Base-by-base conservation (phyloP, 2,113 vertebrate species). In the Melanotaenia duboulayi region DNA sequence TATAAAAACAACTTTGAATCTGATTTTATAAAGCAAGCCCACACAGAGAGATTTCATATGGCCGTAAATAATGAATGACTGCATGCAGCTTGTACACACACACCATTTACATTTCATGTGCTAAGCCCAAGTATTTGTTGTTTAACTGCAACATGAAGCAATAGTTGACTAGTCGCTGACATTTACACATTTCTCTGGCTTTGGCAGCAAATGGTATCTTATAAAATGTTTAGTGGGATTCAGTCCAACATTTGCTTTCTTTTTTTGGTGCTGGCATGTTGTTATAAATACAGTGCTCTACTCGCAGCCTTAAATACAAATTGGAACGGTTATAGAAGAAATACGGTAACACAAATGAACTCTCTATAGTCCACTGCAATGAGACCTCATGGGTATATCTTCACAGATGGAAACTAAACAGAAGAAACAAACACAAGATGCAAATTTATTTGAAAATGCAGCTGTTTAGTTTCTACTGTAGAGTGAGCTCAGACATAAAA, bases 401-500 rank as follows among this genome's bases (percentile, higher is more conserved):
- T 67, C 56, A 58, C 84, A 78, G 77, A 78, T 51, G 58, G 49
- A 56, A 67, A 72, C 24, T 67, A 50, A 76, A 74, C 50, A 44
- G 25, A 40, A 60, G 44, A 48, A 17, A 46, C 44, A 48, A 48
- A 48, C 16, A 48, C 17, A 48, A 48, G 17, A 48, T 48, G 44
- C 44, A n/a, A 17, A 46, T 17, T 46, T 7, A 46, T 35, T 5
- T 46, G 44, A 16, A 48, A 48, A 48, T 48, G 44, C 44, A 19
- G 44, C 44, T 7, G 44, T 46, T 46, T 46, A 19, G 44, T 46
- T 46, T 19, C 4, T 16, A n/a, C n/a, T n/a, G n/a, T n/a, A 16
- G 44, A 46, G 44, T 19, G 17, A 19, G 16, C 16, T 46, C 17
- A 46, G 3, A 17, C 17, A 46, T 46, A 16, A 14, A 7, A 19